Conservation (phyloP, 2,888 invertebrate genomes). For the Idaea straminata region DNA sequence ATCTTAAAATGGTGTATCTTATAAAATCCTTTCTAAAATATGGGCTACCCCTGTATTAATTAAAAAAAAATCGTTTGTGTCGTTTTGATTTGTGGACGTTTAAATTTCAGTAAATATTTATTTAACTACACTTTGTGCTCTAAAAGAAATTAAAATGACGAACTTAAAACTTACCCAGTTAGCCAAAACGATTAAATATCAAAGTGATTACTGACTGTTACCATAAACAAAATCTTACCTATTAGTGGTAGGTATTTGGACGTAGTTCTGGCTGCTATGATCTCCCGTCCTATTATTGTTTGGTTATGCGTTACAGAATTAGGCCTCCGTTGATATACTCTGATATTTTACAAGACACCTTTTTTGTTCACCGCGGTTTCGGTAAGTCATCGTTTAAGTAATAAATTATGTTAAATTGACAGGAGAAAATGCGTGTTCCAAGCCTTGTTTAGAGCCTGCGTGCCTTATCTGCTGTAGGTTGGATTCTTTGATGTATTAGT, state of each 20-base stretch:
- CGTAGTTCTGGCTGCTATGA: not conserved
- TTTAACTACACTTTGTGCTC: too few relatives aligned
- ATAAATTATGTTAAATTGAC: conserved; percentile 55
- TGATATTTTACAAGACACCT: conserved; percentile 22
- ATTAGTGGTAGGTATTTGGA: not conserved
- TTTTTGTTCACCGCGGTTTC: conserved; percentile 36
- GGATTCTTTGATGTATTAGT: conserved; percentile 26
- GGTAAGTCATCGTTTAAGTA: conserved; percentile 52
- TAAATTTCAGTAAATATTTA: too few relatives aligned
- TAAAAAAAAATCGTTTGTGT: too few relatives aligned
- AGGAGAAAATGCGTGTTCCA: conserved; percentile 42
- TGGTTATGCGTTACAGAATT: not conserved
- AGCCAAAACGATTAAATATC: too few relatives aligned
- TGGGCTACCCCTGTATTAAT: too few relatives aligned
- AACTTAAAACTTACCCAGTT: too few relatives aligned
- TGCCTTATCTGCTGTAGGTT: conserved; percentile 38
- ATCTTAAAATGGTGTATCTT: too few relatives aligned
- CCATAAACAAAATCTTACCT: not conserved
- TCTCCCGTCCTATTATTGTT: not conserved
- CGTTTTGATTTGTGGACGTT: too few relatives aligned
- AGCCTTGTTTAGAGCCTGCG: conserved; percentile 36
- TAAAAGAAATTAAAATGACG: too few relatives aligned
- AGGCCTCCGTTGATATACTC: not conserved
- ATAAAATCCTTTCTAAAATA: too few relatives aligned
- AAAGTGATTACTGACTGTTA: too few relatives aligned